Conservation (phyloP, 53 echinoderm and acorn worm genomes). For the Paracentrotus lividus region DNA sequence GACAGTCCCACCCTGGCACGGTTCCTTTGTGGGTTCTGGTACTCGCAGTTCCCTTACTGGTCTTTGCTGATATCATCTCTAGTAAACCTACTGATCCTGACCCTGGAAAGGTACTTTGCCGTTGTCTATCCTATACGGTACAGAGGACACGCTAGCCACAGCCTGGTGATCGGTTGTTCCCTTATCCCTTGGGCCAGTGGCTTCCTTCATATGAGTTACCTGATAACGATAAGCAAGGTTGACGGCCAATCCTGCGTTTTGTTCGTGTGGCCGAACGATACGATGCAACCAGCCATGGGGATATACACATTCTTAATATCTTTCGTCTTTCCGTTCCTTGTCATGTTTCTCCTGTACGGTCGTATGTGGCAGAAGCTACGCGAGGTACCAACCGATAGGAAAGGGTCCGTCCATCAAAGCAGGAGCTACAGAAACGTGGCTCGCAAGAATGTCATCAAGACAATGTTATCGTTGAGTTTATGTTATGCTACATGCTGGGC, state of each 20-base stretch:
- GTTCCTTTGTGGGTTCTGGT: constrained; percentile 77
- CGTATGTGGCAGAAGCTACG: constrained; percentile 18
- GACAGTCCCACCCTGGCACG: background rate
- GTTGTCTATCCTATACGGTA: constrained; percentile 71
- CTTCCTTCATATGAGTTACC: constrained; percentile 28
- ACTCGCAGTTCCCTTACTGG: constrained; percentile 81
- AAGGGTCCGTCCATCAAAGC: background rate
- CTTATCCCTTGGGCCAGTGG: background rate
- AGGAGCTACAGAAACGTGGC: constrained; percentile 10
- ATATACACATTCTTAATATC: background rate
- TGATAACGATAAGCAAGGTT: background rate
- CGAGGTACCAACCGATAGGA: background rate
- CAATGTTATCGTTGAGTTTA: constrained; percentile 58
- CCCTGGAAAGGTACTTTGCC: constrained; percentile 76
- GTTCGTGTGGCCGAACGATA: constrained; percentile 34
- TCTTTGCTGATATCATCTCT: constrained; percentile 59
- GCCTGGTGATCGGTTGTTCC: background rate
- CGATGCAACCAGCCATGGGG: constrained; percentile 28
- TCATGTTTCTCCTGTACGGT: constrained; percentile 23
- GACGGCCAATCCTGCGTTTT: background rate
- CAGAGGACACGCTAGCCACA: background rate
- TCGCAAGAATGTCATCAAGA: constrained; percentile 67
- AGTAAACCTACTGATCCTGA: constrained; percentile 68
- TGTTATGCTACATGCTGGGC: constrained; percentile 68
- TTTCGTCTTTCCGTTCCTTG: constrained; percentile 62